Conservation (phyloP, 92 coral and sea anemone genomes). For the Porites rus region DNA sequence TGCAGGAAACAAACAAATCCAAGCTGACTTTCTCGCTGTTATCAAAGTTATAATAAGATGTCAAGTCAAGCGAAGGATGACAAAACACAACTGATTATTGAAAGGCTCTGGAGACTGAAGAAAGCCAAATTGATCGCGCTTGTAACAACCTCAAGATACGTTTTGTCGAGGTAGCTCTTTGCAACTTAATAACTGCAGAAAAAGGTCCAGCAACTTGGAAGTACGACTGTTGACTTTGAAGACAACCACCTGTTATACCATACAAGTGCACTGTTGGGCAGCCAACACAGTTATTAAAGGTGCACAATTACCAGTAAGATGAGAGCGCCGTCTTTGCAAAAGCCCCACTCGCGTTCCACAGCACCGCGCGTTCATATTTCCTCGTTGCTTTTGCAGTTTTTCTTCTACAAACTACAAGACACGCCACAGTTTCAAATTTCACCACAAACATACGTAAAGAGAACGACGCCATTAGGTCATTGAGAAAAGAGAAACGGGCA, state of each 20-base stretch:
- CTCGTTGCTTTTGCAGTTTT: background rate
- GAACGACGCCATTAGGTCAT: conserved; percentile 85
- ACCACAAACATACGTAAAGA: conserved; percentile 60
- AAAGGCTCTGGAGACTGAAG: background rate
- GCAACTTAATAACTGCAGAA: conserved; percentile 28
- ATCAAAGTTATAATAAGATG: background rate
- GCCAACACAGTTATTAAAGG: conserved; percentile 1
- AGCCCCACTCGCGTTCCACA: conserved; percentile 30
- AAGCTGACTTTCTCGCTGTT: background rate
- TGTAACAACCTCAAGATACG: background rate
- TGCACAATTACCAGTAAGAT: conserved; percentile 29
- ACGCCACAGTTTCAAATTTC: conserved; percentile 10
- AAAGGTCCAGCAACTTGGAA: conserved; percentile 6
- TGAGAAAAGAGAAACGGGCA: conserved; percentile 57
- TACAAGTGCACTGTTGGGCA: conserved; percentile 18
- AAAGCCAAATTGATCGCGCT: background rate
- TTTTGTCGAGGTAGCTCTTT: background rate
- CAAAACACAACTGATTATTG: background rate
- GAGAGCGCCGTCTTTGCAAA: conserved; percentile 40
- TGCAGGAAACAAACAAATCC: background rate
- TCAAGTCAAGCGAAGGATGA: background rate
- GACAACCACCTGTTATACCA: conserved; percentile 34
- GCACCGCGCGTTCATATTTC: conserved; percentile 39
- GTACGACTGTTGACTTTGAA: conserved; percentile 17
- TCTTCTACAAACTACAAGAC: background rate